A percentile compares a stretch with the other conserved stretches of the same genome.
Conservation (phyloP, 2,797 vertebrate genomes). For the Miichthys miiuy region DNA sequence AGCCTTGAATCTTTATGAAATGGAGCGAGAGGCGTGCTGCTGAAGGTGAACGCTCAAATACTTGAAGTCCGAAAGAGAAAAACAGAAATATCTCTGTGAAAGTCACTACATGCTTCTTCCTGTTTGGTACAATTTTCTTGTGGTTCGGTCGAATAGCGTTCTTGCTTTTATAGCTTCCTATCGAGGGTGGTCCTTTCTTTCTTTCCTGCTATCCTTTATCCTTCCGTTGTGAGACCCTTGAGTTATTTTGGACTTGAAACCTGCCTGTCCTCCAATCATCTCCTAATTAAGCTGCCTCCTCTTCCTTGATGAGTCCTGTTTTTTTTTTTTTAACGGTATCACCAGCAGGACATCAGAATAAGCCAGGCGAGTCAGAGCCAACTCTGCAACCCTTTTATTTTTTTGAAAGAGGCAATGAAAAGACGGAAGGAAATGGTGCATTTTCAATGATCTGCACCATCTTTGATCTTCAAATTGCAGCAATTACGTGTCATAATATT, state of each 20-base stretch:
- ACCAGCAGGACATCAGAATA: constrained; percentile 59
- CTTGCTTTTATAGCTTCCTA: constrained; percentile 44
- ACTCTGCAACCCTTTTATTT: constrained; percentile 24
- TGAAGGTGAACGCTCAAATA: neutral
- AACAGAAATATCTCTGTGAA: constrained; percentile 11
- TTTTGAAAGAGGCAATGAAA: constrained; percentile 23
- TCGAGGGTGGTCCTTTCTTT: constrained; percentile 45
- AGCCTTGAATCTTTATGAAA: constrained; percentile 11
- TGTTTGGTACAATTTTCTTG: constrained; percentile 9
- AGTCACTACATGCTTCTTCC: constrained; percentile 10
- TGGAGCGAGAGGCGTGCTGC: neutral
- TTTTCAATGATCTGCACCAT: constrained; percentile 57
- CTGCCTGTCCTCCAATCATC: constrained; percentile 52
- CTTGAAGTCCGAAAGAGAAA: constrained; percentile 16
- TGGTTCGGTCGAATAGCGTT: constrained; percentile 36
- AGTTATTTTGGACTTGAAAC: constrained; percentile 66
- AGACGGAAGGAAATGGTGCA: constrained; percentile 46
- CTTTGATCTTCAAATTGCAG: constrained; percentile 77
- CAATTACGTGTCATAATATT: constrained; percentile 65
- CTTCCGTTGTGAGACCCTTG: constrained; percentile 44
- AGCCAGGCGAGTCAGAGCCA: constrained; percentile 36
- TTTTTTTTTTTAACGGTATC: neutral
- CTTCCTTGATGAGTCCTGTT: constrained; percentile 45
- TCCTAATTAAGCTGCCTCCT: constrained; percentile 61
- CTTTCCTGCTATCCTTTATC: constrained; percentile 21